Percentiles rank a stretch among this genome's conserved stretches.
phyloP scores from a whole-genome alignment of 2,888 invertebrate species.

The Leptinotarsa haldemani region DNA sequence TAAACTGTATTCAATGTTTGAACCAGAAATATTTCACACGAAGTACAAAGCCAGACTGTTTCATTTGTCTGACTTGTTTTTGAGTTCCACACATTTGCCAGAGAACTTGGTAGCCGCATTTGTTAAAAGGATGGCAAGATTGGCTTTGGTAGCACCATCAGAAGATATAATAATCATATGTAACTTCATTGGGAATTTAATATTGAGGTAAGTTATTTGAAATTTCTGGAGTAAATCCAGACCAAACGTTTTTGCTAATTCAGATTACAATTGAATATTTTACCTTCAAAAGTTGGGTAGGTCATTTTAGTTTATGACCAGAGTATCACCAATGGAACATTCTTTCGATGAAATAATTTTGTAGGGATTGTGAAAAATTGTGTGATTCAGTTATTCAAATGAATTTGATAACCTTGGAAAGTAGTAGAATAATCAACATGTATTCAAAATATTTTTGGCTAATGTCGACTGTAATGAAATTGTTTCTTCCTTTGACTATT shows the following conservation, averaged over 20 bases:
- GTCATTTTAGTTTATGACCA: too few relatives aligned
- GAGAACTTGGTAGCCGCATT: conserved; percentile 93
- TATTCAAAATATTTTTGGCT: too few relatives aligned
- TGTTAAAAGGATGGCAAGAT: conserved; percentile 86
- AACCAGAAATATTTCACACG: conserved; percentile 90
- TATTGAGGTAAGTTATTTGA: conserved; percentile 67
- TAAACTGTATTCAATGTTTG: conserved; percentile 94
- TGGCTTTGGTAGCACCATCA: conserved; percentile 85
- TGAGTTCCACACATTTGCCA: conserved; percentile 94
- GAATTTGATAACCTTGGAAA: too few relatives aligned
- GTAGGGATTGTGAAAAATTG: too few relatives aligned
- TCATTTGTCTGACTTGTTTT: conserved; percentile 88
- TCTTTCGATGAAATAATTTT: too few relatives aligned
- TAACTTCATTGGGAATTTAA: conserved; percentile 86
- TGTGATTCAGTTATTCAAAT: too few relatives aligned
- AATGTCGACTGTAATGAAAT: too few relatives aligned
- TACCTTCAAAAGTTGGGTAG: too few relatives aligned
- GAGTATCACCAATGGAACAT: too few relatives aligned
- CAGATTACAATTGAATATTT: neutral
- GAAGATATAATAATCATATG: conserved; percentile 82
- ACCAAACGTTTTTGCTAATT: neutral
- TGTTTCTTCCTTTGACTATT: too few relatives aligned
- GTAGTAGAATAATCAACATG: too few relatives aligned
- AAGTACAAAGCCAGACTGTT: conserved; percentile 90
- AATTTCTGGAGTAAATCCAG: neutral